Evolutionary conservation across 2,113 vertebrate genomes (phyloP).

Genomic region (Gallinago jamesoni): DNA sequence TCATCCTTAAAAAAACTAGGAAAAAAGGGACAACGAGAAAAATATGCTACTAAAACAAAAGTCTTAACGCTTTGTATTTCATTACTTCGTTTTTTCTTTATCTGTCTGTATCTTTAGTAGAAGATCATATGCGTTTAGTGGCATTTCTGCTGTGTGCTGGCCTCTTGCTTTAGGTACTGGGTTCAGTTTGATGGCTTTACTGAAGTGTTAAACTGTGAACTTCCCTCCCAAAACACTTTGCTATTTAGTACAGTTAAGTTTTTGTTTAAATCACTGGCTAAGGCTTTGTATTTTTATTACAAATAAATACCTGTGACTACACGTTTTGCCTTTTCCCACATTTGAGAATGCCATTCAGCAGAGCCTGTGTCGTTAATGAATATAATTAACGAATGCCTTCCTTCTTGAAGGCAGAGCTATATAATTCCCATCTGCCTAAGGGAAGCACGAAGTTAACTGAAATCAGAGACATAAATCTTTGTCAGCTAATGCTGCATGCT

Average conservation of each 20-base stretch:
- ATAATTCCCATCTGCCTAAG: not conserved
- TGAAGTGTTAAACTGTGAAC: not conserved
- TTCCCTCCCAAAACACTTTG: not conserved
- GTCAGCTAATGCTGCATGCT: not conserved
- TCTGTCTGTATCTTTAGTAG: not conserved
- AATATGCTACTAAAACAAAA: not conserved
- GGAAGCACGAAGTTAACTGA: not conserved
- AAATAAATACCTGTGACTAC: not conserved
- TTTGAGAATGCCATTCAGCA: not conserved
- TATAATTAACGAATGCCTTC: not conserved
- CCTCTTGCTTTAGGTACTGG: not conserved
- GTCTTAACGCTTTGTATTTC: not conserved
- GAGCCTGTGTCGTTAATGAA: not conserved
- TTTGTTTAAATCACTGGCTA: not conserved
- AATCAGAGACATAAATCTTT: not conserved
- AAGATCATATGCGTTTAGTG: accelerated
- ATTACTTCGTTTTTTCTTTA: not conserved
- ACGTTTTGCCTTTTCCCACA: not conserved
- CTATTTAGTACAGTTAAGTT: not conserved
- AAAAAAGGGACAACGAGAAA: not conserved
- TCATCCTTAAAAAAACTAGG: not conserved
- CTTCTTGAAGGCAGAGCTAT: not conserved
- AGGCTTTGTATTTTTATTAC: not conserved
- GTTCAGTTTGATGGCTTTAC: not conserved
- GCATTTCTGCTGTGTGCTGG: not conserved